Evolutionary conservation across 2,888 invertebrate species (phyloP).

Genomic region (Silvanus unidentatus): DNA sequence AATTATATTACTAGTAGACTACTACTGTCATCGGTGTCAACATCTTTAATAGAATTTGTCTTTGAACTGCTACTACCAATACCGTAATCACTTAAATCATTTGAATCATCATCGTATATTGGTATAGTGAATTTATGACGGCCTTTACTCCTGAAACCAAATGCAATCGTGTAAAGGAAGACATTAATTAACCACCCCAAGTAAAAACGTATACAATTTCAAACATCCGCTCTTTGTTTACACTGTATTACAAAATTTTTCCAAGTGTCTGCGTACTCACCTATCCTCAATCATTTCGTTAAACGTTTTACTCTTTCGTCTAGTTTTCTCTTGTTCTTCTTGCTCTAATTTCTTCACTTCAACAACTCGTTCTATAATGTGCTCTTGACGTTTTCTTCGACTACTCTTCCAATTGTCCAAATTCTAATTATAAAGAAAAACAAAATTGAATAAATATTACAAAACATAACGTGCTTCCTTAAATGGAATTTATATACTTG

Average conservation of each 20-base stretch:
- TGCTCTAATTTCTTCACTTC: slow-evolving; percentile 80
- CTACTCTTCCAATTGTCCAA: slow-evolving; percentile 92
- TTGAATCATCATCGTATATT: slow-evolving; percentile 73
- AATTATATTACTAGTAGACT: slow-evolving; percentile 33
- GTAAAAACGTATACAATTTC: slow-evolving; percentile 1
- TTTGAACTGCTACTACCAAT: slow-evolving; percentile 48
- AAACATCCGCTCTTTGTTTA: slow-evolving; percentile 2
- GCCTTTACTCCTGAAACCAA: slow-evolving; percentile 46
- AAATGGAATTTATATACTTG: slow-evolving; percentile 52
- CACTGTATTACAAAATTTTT: slow-evolving; percentile 4
- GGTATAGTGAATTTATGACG: slow-evolving; percentile 57
- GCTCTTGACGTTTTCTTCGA: slow-evolving; percentile 85
- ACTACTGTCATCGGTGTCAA: slow-evolving; percentile 41
- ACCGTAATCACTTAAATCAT: slow-evolving; percentile 79
- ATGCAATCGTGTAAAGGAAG: background rate
- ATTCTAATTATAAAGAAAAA: slow-evolving; percentile 54
- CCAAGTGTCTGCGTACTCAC: slow-evolving; percentile 41
- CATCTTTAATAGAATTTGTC: slow-evolving; percentile 40
- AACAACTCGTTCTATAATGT: slow-evolving; percentile 83
- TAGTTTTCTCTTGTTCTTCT: slow-evolving; percentile 61
- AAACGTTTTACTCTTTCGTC: slow-evolving; percentile 85
- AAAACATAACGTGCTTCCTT: too few species aligned
- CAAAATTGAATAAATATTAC: too few species aligned
- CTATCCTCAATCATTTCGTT: slow-evolving; percentile 91
- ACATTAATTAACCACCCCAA: too few species aligned